Conservation (phyloP, 2,797 vertebrate species). For the Cetoscarus ocellatus region DNA sequence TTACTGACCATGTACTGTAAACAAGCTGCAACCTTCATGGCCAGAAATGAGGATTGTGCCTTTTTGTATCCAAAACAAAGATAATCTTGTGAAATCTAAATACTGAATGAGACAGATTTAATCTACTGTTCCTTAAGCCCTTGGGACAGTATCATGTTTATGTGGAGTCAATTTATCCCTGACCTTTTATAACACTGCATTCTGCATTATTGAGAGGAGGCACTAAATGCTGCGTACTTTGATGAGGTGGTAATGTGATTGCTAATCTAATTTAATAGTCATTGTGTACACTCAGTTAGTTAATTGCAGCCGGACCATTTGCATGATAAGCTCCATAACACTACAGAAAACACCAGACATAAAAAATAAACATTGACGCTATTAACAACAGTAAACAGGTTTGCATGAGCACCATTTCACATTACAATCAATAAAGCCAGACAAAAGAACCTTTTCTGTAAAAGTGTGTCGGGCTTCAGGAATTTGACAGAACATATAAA, state of each 20-base stretch:
- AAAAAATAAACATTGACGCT: slow-evolving; percentile 69
- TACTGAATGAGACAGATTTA: no score
- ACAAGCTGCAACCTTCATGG: no score
- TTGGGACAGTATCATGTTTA: slow-evolving; percentile 30
- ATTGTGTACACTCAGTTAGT: slow-evolving; percentile 67
- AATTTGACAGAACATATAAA: neutral
- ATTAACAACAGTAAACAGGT: slow-evolving; percentile 74
- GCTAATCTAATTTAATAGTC: slow-evolving; percentile 81
- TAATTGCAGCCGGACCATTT: slow-evolving; percentile 77
- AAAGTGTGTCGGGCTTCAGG: neutral
- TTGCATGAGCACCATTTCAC: slow-evolving; percentile 60
- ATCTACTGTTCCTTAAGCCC: slow-evolving; percentile 1
- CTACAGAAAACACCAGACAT: slow-evolving; percentile 65
- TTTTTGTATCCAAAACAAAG: no score
- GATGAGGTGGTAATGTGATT: slow-evolving; percentile 78
- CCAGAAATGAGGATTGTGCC: no score
- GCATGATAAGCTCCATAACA: slow-evolving; percentile 63
- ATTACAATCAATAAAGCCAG: slow-evolving; percentile 42
- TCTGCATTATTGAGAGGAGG: slow-evolving; percentile 62
- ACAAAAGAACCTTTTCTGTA: neutral
- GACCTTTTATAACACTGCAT: slow-evolving; percentile 63
- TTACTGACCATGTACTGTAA: no score
- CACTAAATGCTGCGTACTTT: slow-evolving; percentile 74
- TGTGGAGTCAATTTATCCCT: slow-evolving; percentile 58
- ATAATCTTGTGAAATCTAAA: no score